phyloP scores from a whole-genome alignment of 2,888 invertebrate genomes.

The Amphiduros pacificus region DNA sequence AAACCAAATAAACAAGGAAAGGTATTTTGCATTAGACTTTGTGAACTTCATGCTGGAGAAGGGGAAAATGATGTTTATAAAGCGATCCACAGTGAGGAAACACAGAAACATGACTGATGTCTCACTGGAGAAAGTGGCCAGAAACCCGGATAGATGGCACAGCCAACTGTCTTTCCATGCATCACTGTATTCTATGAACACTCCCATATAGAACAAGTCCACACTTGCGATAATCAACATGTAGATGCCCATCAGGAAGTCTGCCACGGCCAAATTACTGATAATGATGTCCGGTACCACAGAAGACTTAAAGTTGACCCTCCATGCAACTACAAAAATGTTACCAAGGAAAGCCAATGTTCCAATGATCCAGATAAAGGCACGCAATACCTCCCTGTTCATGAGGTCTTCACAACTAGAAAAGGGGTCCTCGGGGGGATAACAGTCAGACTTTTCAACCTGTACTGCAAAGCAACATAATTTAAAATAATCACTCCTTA shows the following conservation, averaged over 20 bases:
- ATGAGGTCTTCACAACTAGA: background rate
- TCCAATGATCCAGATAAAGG: background rate
- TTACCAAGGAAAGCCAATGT: background rate
- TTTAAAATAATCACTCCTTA: background rate
- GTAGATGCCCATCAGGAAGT: background rate
- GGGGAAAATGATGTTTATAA: background rate
- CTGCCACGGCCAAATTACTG: background rate
- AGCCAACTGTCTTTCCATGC: background rate
- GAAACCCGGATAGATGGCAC: background rate
- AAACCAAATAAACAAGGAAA: no score
- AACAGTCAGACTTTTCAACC: background rate
- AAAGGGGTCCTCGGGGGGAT: background rate
- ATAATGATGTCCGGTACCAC: background rate
- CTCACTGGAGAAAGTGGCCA: background rate
- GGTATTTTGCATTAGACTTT: no score
- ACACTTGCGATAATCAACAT: slow-evolving; percentile 1
- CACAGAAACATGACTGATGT: background rate
- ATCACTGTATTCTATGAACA: background rate
- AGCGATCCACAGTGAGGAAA: background rate
- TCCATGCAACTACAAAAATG: background rate
- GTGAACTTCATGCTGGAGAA: background rate
- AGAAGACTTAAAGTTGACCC: background rate
- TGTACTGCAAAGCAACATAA: background rate
- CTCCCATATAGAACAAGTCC: background rate
- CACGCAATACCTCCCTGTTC: background rate